These are phyloP conservation scores for Lithosia quadra DNA, from an alignment of 2,888 invertebrate species.

Conservation along the genomic window DNA sequence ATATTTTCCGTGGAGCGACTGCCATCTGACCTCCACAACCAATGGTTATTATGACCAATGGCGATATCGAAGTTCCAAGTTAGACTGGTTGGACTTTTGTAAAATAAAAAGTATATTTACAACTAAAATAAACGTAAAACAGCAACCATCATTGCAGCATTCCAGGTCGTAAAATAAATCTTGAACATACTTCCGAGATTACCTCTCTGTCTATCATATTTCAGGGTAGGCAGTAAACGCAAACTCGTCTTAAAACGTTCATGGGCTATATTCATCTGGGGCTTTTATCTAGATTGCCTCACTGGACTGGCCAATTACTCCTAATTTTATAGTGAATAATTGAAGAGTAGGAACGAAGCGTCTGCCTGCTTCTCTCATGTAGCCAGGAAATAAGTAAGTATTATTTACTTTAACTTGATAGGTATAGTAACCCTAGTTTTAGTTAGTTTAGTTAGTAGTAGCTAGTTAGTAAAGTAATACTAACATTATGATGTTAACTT, in stretches of 20 bases:
- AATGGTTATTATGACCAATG: too few relatives aligned
- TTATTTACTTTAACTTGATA: neutral
- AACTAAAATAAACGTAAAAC: constrained; percentile 12
- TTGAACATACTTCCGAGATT: constrained; percentile 50
- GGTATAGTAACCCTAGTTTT: neutral
- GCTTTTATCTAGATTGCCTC: constrained; percentile 75
- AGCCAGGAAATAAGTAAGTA: constrained; percentile 10
- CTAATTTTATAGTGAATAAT: constrained; percentile 72
- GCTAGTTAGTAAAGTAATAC: too few relatives aligned
- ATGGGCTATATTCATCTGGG: constrained; percentile 51
- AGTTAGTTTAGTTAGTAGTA: too few relatives aligned
- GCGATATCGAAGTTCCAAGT: too few relatives aligned
- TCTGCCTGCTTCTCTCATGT: constrained; percentile 12
- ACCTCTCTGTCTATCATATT: constrained; percentile 51
- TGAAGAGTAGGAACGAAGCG: constrained; percentile 44
- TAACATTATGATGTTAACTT: too few relatives aligned
- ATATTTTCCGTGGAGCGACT: too few relatives aligned
- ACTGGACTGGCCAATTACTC: constrained; percentile 65
- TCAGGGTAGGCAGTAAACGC: constrained; percentile 49
- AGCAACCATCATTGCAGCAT: constrained; percentile 4
- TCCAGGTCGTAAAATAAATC: constrained; percentile 44
- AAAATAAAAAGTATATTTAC: neutral
- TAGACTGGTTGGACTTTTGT: too few relatives aligned
- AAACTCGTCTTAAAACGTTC: constrained; percentile 48
- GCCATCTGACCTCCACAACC: too few relatives aligned